Evolutionary conservation across 2,113 vertebrate genomes (phyloP), one percentile per base, ranked within the genome.

Genomic region (Pterocles burchelli): DNA sequence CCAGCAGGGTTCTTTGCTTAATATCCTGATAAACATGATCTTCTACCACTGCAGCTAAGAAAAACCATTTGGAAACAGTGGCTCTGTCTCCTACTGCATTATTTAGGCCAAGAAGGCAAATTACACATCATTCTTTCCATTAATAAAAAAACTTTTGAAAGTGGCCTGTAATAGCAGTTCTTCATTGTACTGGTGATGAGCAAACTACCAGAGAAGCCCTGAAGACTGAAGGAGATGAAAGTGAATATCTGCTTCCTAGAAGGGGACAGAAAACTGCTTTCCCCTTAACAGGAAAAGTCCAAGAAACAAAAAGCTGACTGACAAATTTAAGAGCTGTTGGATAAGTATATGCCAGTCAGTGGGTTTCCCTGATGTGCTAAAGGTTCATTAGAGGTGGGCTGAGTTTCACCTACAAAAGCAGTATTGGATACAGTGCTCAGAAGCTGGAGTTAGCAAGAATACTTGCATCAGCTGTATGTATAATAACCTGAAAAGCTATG

Each of bases 181-280:
- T 85, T 78, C 41, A 24, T 57, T 72, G n/a, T 71, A 28, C 38
- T 41, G 3, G 20, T 59, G 52, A 59, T 31, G 48, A 87, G 82
- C 0, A 0, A 83, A 62, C 2, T 3, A 75, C 7, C 36, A 76
- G 33, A 83, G 25, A 79, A 62, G 31, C 10, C 26, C n/a, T 75
- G 62, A 92, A 79, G 41, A 78, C 24, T 65, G 36, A 86, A 43
- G 8, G 4, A 9, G 20, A 63, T 24, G 20, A 84, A 86, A 65
- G 29, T 29, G 22, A 89, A 1, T 38, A 84, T 41, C 31, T 79
- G 17, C 29, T 61, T 63, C 61, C 41, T 46, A 36, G 26, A 84
- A 62, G 7, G 9, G 28, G 38, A 28, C 26, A 73, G 11, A 84
- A 93, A 74, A 75, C 15, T 73, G n/a, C 48, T 59, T 49, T 59